Percentiles rank a stretch among this genome's conserved stretches.
Conservation (phyloP, 2,797 vertebrate genomes). For the Hoplostethus atlanticus region DNA sequence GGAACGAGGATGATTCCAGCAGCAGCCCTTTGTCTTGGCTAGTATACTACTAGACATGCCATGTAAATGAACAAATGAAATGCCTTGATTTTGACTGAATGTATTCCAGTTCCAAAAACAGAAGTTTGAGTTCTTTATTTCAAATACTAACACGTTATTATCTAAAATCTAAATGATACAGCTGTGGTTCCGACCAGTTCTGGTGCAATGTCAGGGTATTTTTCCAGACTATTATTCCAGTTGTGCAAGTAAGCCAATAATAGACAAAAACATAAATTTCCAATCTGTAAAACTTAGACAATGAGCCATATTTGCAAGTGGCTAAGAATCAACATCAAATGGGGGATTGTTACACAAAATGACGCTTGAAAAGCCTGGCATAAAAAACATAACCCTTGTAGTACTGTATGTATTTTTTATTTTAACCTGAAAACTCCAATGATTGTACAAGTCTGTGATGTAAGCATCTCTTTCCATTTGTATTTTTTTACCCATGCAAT, state of each 20-base stretch:
- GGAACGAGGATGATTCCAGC: slow-evolving; percentile 43
- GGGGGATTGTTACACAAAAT: slow-evolving; percentile 58
- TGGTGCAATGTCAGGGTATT: slow-evolving; percentile 33
- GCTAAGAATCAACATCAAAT: slow-evolving; percentile 41
- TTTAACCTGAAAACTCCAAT: slow-evolving; percentile 65
- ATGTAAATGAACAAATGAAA: slow-evolving; percentile 50
- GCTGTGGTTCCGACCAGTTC: slow-evolving; percentile 30
- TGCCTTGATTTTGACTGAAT: slow-evolving; percentile 79
- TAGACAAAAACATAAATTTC: slow-evolving; percentile 32
- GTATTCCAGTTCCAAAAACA: slow-evolving; percentile 63
- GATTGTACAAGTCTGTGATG: slow-evolving; percentile 75
- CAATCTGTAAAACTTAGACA: slow-evolving; percentile 50
- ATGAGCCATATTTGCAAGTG: slow-evolving; percentile 54
- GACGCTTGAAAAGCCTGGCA: slow-evolving; percentile 50
- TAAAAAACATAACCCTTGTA: slow-evolving; percentile 58
- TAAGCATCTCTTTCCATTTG: slow-evolving; percentile 72
- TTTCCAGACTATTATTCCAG: slow-evolving; percentile 57
- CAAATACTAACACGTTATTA: slow-evolving; percentile 47
- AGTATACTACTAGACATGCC: slow-evolving; percentile 52
- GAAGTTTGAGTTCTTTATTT: slow-evolving; percentile 48
- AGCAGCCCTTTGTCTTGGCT: slow-evolving; percentile 52
- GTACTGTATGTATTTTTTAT: slow-evolving; percentile 71
- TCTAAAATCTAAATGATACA: slow-evolving; percentile 33
- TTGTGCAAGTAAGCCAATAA: slow-evolving; percentile 59
- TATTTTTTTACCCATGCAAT: slow-evolving; percentile 80